Conservation (phyloP, 2,888 invertebrate genomes). For the Alviniconcha strummeri region DNA sequence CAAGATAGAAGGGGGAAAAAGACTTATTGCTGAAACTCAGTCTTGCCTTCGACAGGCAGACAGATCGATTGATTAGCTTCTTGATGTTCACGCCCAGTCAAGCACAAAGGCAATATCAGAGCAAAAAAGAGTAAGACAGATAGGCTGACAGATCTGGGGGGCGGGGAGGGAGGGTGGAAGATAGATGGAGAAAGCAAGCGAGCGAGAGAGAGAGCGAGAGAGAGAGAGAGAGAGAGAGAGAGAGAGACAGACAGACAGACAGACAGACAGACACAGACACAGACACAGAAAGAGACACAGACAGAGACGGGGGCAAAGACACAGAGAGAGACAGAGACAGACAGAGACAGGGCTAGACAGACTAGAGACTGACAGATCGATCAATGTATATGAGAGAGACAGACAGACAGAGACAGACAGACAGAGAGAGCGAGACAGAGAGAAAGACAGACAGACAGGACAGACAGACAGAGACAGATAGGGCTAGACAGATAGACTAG, state of each 20-base stretch:
- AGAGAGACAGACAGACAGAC: neutral
- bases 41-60: neutral
- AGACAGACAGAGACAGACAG: neutral
- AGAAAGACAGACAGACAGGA: neutral
- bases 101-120: neutral
- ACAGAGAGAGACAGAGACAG: neutral
- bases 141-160: neutral
- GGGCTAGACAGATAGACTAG: neutral
- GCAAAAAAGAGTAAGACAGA: neutral
- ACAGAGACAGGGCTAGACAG: neutral
- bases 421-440: neutral
- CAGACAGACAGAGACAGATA: neutral
- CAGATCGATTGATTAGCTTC: neutral
- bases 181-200: neutral
- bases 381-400: neutral
- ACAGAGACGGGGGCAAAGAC: neutral
- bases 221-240: conserved; percentile 1
- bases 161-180: neutral
- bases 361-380: neutral
- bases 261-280: neutral
- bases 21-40: no score
- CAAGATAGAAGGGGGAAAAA: no score
- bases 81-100: no score
- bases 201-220: neutral
- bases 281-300: neutral